Conservation (phyloP, 1,140 invertebrate genomes). For the Drosophila sp. region DNA sequence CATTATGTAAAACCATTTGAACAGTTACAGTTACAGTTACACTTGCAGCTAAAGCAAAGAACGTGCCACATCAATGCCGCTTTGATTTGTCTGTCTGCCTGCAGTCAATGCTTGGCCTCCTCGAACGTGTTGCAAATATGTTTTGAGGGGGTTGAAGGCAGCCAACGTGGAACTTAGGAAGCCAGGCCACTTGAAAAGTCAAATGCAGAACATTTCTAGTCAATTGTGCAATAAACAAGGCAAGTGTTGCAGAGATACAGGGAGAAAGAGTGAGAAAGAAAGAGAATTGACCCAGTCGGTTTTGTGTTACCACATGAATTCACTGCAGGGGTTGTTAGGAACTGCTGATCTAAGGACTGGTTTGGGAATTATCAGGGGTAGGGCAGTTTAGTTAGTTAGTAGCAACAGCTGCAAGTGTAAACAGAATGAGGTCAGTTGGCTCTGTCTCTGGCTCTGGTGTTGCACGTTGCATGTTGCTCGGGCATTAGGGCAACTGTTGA, state of each 20-base stretch:
- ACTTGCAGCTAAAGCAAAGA: slow-evolving; percentile 7
- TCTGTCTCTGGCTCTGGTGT: slow-evolving; percentile 45
- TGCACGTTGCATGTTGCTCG: slow-evolving; percentile 80
- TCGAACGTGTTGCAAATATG: slow-evolving; percentile 3
- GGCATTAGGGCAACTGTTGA: slow-evolving; percentile 80
- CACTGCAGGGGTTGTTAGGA: slow-evolving; percentile 18
- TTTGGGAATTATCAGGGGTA: neutral
- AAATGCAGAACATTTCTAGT: slow-evolving; percentile 33
- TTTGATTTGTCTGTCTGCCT: slow-evolving; percentile 52
- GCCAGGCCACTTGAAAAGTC: slow-evolving; percentile 1
- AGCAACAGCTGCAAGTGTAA: slow-evolving; percentile 77
- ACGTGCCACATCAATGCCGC: slow-evolving; percentile 42
- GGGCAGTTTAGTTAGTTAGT: slow-evolving; percentile 26
- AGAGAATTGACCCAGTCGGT: slow-evolving; percentile 3
- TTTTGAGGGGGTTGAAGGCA: neutral
- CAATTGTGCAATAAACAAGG: slow-evolving; percentile 48
- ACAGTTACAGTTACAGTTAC: neutral
- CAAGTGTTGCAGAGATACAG: too few relatives aligned
- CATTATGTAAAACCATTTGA: slow-evolving; percentile 26
- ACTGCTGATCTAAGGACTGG: neutral
- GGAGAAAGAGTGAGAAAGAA: too few relatives aligned
- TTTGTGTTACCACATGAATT: slow-evolving; percentile 21
- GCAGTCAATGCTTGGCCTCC: neutral
- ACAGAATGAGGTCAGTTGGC: slow-evolving; percentile 79
- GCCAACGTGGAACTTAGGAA: neutral